Base-by-base conservation (phyloP, 2,797 vertebrate species). In the Phoeniculus purpureus region DNA sequence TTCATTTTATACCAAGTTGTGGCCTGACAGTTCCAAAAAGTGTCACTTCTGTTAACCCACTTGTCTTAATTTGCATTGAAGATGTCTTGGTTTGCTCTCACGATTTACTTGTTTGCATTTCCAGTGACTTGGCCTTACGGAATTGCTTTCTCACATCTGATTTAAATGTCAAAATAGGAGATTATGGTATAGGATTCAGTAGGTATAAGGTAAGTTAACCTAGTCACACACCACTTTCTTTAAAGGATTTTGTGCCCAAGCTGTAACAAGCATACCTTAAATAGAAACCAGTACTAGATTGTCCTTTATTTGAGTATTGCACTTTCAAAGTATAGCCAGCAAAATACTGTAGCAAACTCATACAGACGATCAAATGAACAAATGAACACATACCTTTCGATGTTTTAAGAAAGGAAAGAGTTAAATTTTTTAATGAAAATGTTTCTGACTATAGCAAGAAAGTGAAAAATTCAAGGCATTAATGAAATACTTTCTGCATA, bases 101-200 rank as follows among this genome's bases (percentile, higher is more conserved):
- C 45, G 31, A 12, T 52, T 58, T 7, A 2, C 73, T 66, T 91
- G 20, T 66, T 83, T 88, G 81, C 85, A 68, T 80, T 85, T 96
- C 74, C 89, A 99, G 99, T 97, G 99, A 99, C 96, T 96, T 99
- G 96, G 99, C 99, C 81, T 97, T 99, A 94, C 97, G 99, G 95
- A 99, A 99, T 96, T 99, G 99, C 97, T 99, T 98, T 95, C 98
- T 99, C 62, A 99, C 99, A 23, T 98, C 98, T 3, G 99, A 99
- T 96, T 97, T 99, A 88, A 99, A 99, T 27, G 98, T 99, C 94
- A 99, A 99, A 98, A 98, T 99, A 82, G 99, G 99, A 82, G 99
- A 99, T 96, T 99, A 99, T 56, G 99, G 98, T 37, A 99, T 99
- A 76, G 99, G 99, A 93, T 98, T 98, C 94, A 98, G 98, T 94